Conservation (phyloP, 1,140 invertebrate genomes). For the Sitobion miscanthi region DNA sequence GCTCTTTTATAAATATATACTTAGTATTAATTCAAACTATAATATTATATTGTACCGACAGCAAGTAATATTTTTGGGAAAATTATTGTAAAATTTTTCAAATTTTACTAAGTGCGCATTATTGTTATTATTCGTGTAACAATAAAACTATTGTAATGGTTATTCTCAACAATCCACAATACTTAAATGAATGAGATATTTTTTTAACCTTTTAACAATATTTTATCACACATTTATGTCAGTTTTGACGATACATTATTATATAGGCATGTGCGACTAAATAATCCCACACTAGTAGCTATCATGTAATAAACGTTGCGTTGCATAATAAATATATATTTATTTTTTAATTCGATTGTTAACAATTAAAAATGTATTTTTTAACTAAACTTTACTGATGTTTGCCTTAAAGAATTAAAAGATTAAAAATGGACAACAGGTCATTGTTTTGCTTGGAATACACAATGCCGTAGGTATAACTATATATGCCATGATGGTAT, state of each 20-base stretch:
- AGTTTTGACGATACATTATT: neutral
- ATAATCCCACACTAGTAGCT: neutral
- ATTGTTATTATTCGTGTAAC: neutral
- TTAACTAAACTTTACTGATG: neutral
- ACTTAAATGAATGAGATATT: neutral
- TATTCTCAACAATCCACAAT: neutral
- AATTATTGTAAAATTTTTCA: neutral
- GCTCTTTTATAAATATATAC: too few relatives aligned
- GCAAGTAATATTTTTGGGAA: neutral
- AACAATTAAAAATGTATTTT: conserved; percentile 32
- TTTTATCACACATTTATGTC: neutral
- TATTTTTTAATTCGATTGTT: neutral
- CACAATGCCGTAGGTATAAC: neutral
- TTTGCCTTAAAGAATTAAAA: conserved; percentile 30
- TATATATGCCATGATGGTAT: neutral
- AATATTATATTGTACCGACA: too few relatives aligned
- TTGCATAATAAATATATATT: neutral
- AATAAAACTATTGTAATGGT: neutral
- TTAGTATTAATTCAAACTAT: neutral
- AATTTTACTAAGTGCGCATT: neutral
- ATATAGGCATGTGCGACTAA: neutral
- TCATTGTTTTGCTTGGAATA: neutral
- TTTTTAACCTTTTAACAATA: neutral
- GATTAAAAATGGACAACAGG: neutral
- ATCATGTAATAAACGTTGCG: neutral